Conservation (phyloP, 2,113 vertebrate genomes). For the Leptocoma aspasia region DNA sequence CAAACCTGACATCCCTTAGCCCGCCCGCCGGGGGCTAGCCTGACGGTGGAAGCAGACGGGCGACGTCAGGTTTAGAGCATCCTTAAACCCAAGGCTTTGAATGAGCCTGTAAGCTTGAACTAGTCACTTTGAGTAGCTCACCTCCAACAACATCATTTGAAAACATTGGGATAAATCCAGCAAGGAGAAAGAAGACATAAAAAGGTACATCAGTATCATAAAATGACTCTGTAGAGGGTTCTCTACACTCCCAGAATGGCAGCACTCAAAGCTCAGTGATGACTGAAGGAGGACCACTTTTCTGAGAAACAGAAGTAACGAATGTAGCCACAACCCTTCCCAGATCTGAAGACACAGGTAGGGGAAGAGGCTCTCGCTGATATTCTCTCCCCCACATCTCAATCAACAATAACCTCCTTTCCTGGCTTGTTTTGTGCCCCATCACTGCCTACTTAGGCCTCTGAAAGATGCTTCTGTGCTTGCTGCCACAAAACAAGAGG, state of each 20-base stretch:
- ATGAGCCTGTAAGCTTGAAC: not conserved
- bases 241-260: not conserved
- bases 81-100: not conserved
- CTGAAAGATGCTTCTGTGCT: not conserved
- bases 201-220: not conserved
- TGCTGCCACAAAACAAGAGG: rapidly evolving
- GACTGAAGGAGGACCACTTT: not conserved
- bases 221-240: not conserved
- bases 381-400: rapidly evolving
- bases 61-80: too few relatives aligned
- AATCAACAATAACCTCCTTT: not conserved
- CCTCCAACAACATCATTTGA: not conserved
- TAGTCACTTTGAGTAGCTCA: not conserved
- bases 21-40: too few relatives aligned
- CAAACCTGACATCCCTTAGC: too few relatives aligned
- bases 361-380: not conserved
- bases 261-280: not conserved
- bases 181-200: not conserved
- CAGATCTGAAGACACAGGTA: not conserved
- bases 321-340: not conserved
- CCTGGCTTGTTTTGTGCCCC: not conserved
- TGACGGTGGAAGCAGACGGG: too few relatives aligned
- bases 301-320: not conserved
- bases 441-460: not conserved
- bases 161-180: not conserved